These are phyloP conservation scores for Hydrocynus forskahlii DNA, from an alignment of 2,797 vertebrate genomes.

Conservation along the genomic window DNA sequence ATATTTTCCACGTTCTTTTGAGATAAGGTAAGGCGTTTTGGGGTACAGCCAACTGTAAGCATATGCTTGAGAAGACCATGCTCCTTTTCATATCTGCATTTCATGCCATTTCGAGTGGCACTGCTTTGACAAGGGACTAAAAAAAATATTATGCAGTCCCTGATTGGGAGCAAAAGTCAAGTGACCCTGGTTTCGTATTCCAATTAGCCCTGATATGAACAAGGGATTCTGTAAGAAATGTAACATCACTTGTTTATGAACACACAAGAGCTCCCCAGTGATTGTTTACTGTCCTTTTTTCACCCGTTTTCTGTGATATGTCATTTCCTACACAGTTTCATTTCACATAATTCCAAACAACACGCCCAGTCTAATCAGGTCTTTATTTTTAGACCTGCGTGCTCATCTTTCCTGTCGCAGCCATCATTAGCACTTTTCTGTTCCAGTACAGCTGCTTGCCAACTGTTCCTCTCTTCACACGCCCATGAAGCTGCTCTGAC, in stretches of 20 bases:
- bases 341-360: constrained; percentile 42
- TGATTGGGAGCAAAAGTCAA: constrained; percentile 45
- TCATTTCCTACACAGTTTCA: constrained; percentile 1
- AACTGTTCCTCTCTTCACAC: constrained; percentile 53
- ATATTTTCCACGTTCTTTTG: constrained; percentile 70
- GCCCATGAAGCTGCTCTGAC: constrained; percentile 46
- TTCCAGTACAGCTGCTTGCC: constrained; percentile 40
- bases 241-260: constrained; percentile 43
- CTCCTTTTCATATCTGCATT: constrained; percentile 36
- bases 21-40: constrained; percentile 5
- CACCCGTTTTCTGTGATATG: constrained; percentile 8
- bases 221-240: constrained; percentile 19
- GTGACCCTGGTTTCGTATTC: constrained; percentile 22
- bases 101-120: background rate
- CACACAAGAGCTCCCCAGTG: constrained; percentile 25
- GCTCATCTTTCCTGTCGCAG: constrained; percentile 52
- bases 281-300: constrained; percentile 32
- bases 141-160: constrained; percentile 10
- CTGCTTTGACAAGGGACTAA: background rate
- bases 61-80: constrained; percentile 24
- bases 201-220: constrained; percentile 34
- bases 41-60: constrained; percentile 5
- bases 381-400: constrained; percentile 54
- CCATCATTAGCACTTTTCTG: constrained; percentile 58
- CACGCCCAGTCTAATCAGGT: constrained; percentile 35